Base-by-base conservation (phyloP, 2,113 vertebrate genomes). In the Sinocyclocheilus maitianheensis region DNA sequence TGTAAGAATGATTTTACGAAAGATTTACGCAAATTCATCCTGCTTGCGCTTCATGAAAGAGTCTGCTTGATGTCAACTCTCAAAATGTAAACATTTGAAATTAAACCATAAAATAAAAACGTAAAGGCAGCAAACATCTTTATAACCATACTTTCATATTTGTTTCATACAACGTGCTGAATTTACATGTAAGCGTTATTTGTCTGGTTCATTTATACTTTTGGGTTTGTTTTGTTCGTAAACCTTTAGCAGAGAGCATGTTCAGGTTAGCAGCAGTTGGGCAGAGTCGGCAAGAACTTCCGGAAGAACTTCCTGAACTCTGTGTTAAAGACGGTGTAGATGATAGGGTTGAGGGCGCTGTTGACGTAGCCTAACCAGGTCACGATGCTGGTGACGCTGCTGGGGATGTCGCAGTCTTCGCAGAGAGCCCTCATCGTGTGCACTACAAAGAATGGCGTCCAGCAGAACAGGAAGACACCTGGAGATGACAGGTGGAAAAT, bases 331-430 rank as follows among this genome's bases (percentile, higher is more conserved):
- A 96, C 79, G 0, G 98, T 98, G 91, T 99, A 99, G 92, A 98
- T 97, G 91, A 99, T 79, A 0, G 98, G 97, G 92, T 99, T 99
- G 87, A 99, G 91, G 0, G 98, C 98, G 9, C 97, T 98, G 94
- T 99, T 99, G 92, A 97, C 96, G 0, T 99, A 99, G 81, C 98
- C 97, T 87, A 99, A 92, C 98, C 98, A 99, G 11, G 98, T 99
- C 91, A 98, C 97, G 0, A 95, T 95, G 91, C 98, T 99, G 94
- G 96, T 97, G 90, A 97, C 93, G 43, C 91, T 91, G 0, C 94
- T 89, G 0, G 97, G 94, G 71, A 98, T 89, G 26, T 91, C 6
- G 86, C 98, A 99, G 83, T 94, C 89, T 7, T 92, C 92, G 63
- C 98, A 99, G 76, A 96, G 93, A 1, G 95, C 97, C 62, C 96